Evolutionary conservation across 2,113 vertebrate genomes (phyloP).

Genomic region (Strix uralensis): DNA sequence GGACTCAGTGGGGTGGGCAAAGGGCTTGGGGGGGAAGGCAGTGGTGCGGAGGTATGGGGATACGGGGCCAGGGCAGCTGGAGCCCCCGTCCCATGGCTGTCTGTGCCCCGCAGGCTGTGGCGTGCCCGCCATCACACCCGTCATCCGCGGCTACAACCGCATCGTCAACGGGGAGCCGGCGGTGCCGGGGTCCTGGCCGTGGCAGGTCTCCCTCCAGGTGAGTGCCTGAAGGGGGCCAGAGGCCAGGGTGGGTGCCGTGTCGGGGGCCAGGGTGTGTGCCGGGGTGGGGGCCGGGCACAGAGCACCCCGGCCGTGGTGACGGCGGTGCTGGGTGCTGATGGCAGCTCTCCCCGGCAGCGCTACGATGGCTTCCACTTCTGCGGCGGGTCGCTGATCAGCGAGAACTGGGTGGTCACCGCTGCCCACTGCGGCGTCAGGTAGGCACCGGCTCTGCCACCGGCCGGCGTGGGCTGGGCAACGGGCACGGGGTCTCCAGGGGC

Average conservation of each 20-base stretch:
- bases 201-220: conserved; percentile 79
- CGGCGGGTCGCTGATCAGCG: conserved; percentile 20
- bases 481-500: no score
- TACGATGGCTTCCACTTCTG: conserved; percentile 7
- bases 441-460: background rate
- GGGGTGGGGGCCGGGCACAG: background rate
- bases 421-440: conserved; percentile 59
- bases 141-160: conserved; percentile 70
- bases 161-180: conserved; percentile 74
- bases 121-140: conserved; percentile 61
- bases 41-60: accelerated
- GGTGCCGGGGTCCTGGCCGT: conserved; percentile 74
- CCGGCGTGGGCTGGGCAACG: background rate
- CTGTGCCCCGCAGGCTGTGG: conserved; percentile 70
- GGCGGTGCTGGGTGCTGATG: background rate
- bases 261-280: accelerated
- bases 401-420: conserved; percentile 57
- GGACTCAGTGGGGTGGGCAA: accelerated
- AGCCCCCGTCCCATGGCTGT: background rate
- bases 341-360: background rate
- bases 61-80: accelerated
- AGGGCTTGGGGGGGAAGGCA: background rate
- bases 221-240: background rate
- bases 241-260: background rate
- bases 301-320: background rate